Evolutionary conservation across 2,888 invertebrate species (phyloP), one percentile per base, ranked within the genome.

Genomic region (Sesia apiformis): DNA sequence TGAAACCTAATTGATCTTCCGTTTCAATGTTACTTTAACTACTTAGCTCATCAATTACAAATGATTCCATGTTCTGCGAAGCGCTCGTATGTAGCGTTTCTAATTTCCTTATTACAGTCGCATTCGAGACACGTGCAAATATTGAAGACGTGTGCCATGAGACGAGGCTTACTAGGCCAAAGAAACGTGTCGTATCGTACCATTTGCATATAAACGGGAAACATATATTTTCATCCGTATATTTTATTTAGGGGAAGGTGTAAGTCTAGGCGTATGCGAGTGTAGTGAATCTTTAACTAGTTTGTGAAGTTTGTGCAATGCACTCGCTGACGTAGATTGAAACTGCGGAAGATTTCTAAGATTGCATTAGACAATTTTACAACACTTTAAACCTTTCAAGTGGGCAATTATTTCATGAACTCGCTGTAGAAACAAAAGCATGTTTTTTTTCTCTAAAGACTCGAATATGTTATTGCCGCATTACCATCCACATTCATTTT

Each of bases 251-350:
- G 46, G 8, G 23, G 46, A n/a, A 46, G 23, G 7, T 8, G 7
- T 23, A 8, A 46, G n/a, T 46, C 8, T 46, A 7, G 8, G 46
- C 8, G 46, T 4, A 7, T 23, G 23, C 23, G 7, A 46, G 8
- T 23, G 7, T 8, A 8, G 8, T 8, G 46, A 46, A 46, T 7
- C 42, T 49, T 50, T 54, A 54, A 54, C 54, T 40, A 54, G 54
- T 50, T 54, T 40, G 41, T 3, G 50, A 54, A 50, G 40, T 46
- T 51, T 42, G 42, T 5, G 38, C 7, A 6, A 7, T 46, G 46
- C 46, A 46, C 4, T 46, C 8, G 46, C 46, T 46, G 23, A 46
- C 46, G 4, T 46, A 46, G 23, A 46, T 46, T 46, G 46, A 46
- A 46, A 8, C n/a, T 23, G 2, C 2, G 8, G 8, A 46, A 46